Conservation (phyloP, 2,888 invertebrate species). For the Lasioglossum pauxillum region DNA sequence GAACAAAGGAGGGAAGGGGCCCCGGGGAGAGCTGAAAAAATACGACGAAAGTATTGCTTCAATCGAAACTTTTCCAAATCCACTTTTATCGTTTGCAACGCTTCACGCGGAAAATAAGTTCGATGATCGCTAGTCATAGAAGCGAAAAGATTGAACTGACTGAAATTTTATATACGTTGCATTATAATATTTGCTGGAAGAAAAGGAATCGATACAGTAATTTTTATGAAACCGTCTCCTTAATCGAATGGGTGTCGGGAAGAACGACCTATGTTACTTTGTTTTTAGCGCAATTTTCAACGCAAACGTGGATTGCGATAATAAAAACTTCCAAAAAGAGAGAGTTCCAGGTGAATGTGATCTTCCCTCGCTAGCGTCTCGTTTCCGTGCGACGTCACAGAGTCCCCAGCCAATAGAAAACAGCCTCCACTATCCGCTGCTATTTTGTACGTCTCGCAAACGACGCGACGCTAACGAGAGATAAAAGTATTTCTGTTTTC, state of each 20-base stretch:
- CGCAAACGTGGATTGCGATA: no score
- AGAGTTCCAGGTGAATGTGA: neutral
- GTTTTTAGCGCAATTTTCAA: no score
- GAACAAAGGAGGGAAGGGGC: neutral
- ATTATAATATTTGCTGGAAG: no score
- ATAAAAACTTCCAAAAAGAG: no score
- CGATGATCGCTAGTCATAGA: neutral
- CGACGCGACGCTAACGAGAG: neutral
- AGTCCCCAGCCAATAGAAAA: neutral
- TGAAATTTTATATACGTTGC: no score
- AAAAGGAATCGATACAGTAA: no score
- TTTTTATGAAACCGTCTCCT: no score
- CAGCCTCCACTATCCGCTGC: neutral
- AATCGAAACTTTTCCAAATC: neutral
- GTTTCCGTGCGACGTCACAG: neutral
- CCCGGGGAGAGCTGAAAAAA: neutral
- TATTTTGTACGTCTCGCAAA: neutral
- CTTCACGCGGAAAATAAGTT: neutral
- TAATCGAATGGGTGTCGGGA: no score
- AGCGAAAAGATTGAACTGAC: neutral
- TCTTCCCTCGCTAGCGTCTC: neutral
- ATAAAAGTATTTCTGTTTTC: neutral
- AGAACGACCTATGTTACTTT: no score
- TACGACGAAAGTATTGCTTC: neutral
- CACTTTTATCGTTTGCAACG: neutral